Percentiles rank a stretch among this genome's conserved stretches.
Evolutionary conservation across 53 echinoderm and acorn worm genomes (phyloP).

Genomic region (Mesocentrotus franciscanus): DNA sequence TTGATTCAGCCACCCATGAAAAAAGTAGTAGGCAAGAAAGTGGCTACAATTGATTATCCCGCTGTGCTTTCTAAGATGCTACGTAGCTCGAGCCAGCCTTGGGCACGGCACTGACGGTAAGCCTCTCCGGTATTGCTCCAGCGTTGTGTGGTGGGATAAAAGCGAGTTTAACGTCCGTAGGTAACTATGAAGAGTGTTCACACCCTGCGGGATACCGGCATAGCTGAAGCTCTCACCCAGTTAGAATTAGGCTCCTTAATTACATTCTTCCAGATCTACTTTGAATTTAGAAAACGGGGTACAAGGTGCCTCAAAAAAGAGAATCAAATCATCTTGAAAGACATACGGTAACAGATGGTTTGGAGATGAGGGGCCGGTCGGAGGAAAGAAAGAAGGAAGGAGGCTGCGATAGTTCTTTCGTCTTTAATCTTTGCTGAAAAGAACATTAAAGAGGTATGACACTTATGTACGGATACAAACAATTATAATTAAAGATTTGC

Average conservation of each 20-base stretch:
- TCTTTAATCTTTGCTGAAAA: no score
- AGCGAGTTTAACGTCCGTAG: conserved; percentile 18
- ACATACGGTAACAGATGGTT: background rate
- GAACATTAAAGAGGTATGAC: no score
- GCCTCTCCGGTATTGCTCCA: background rate
- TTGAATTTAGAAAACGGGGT: background rate
- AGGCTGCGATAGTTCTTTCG: no score
- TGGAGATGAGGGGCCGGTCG: background rate
- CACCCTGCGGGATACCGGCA: conserved; percentile 51
- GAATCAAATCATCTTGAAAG: background rate
- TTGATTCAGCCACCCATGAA: background rate
- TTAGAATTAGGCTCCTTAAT: conserved; percentile 52
- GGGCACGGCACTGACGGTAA: background rate
- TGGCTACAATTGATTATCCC: conserved; percentile 32
- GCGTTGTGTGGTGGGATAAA: conserved; percentile 36
- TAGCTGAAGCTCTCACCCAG: conserved; percentile 36
- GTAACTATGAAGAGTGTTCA: background rate
- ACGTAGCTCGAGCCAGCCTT: background rate
- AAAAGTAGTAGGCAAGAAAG: conserved; percentile 1
- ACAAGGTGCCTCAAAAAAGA: conserved; percentile 37
- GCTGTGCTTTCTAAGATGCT: background rate
- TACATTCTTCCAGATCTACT: conserved; percentile 45
- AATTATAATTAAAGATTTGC: no score
- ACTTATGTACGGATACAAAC: no score
- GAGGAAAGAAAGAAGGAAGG: no score